phyloP scores from a whole-genome alignment of 2,113 vertebrate genomes.

The Protomyctophum bolini region DNA sequence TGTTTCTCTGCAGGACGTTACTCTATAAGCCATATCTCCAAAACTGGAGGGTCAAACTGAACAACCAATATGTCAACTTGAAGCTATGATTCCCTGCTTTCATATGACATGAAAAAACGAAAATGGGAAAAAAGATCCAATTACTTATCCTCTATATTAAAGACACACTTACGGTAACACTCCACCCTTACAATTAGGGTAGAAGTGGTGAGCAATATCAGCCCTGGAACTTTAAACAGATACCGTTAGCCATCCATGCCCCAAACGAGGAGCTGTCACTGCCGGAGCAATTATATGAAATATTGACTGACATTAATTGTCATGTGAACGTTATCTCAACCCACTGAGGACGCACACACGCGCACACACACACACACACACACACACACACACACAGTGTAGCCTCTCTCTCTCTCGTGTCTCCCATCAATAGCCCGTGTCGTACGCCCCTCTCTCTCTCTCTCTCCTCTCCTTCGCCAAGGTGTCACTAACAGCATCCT shows the following conservation, averaged over 20 bases:
- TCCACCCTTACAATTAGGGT: background rate
- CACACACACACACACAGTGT: too few relatives aligned
- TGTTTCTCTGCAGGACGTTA: too few relatives aligned
- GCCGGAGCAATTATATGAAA: constrained; percentile 4
- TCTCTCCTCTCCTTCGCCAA: constrained; percentile 36
- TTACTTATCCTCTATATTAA: too few relatives aligned
- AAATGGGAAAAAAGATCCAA: too few relatives aligned
- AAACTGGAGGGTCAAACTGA: too few relatives aligned
- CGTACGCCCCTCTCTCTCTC: background rate
- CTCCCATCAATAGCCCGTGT: background rate
- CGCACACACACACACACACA: too few relatives aligned
- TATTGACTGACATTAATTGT: background rate
- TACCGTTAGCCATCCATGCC: constrained; percentile 9
- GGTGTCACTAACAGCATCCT: constrained; percentile 49
- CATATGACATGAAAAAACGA: too few relatives aligned
- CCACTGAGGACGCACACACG: too few relatives aligned
- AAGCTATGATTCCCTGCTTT: too few relatives aligned
- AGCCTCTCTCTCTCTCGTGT: constrained; percentile 1
- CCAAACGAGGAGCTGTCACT: background rate
- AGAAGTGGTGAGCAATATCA: background rate
- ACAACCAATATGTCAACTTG: too few relatives aligned
- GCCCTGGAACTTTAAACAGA: background rate
- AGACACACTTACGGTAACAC: background rate
- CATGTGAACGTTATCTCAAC: background rate
- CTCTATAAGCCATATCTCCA: too few relatives aligned